A percentile compares a stretch with the other conserved stretches of the same genome.
These are phyloP conservation scores for Salminus brasiliensis DNA, from an alignment of 2,113 vertebrate genomes.

Conservation along the genomic window DNA sequence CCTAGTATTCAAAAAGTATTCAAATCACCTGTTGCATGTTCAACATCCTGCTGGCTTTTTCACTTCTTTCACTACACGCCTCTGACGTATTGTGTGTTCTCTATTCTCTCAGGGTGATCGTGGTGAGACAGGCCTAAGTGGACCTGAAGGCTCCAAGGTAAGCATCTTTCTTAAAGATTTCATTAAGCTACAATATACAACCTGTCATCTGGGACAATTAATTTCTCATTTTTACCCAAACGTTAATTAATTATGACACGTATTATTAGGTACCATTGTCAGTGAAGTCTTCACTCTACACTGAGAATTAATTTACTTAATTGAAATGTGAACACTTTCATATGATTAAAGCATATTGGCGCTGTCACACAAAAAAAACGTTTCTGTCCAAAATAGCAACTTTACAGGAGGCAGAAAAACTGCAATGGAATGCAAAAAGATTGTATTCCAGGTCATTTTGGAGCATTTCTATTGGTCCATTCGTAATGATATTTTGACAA, in stretches of 20 bases:
- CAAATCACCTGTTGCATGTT: background rate
- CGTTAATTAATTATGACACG: no score
- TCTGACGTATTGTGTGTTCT: slow-evolving; percentile 48
- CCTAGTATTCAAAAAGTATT: slow-evolving; percentile 14
- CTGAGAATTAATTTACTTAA: background rate
- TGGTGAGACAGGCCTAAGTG: slow-evolving; percentile 78
- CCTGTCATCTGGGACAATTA: background rate
- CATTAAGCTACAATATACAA: slow-evolving; percentile 4
- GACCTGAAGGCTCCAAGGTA: slow-evolving; percentile 83
- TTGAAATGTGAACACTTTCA: background rate
- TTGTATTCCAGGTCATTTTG: no score
- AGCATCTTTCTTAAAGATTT: background rate
- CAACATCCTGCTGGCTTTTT: background rate
- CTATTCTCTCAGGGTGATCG: slow-evolving; percentile 79
- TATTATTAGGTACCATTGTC: background rate
- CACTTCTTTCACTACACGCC: slow-evolving; percentile 8
- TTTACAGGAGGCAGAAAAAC: no score
- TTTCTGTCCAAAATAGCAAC: no score
- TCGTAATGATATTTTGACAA: no score
- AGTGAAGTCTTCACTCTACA: background rate
- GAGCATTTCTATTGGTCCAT: no score
- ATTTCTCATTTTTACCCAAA: background rate
- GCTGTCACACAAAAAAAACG: background rate
- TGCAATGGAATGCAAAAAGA: no score
- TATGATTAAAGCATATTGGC: background rate